Base-by-base conservation (phyloP, 2,113 vertebrate species). In the Sorex fumeus region DNA sequence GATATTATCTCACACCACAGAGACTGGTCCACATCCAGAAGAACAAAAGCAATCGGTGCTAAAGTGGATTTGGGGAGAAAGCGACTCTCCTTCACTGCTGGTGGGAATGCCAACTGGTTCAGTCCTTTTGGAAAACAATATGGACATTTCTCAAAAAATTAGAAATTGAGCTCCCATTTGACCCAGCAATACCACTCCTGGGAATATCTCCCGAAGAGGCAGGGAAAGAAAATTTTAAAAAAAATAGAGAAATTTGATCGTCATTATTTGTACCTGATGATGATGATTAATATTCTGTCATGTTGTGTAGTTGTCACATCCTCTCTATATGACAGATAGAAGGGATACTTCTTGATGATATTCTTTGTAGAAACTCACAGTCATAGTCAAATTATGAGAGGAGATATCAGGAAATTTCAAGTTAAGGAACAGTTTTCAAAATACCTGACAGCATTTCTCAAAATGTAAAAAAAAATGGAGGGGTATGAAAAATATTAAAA, bases 281-380 rank as follows among this genome's bases (percentile, higher is more conserved):
- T 60, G 28, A 62, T 30, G 27, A 3, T 66, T 21, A 9, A 1
- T 10, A 10, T 36, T 30, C 0, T 50, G 45, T 0, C 1, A 50
- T 0, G 10, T 36, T 36, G 11, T 0, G 0, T 47, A 18, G 6
- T 32, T n/a, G 23, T 2, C 34, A 16, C 1, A 19, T n/a, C 7
- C 50, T 10, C 23, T 5, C 8, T 9, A 18, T 2, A 4, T 30
- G 36, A 16, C 1, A 5, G 5, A 11, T 36, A 25, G 34, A 3
- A 72, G 50, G 21, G 45, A 43, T 18, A 53, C 10, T 36, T 10
- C 43, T 36, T 47, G 32, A 18, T 62, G 27, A 72, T 84, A 40
- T 12, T 53, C 30, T 85, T 85, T 76, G 21, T 12, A 75, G 47
- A 85, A 89, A 66, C 9, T n/a, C 8, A 3, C 25, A 76, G 23